These are phyloP conservation scores for Amphiprion ocellaris DNA, from an alignment of 2,113 vertebrate species.

Conservation along the genomic window DNA sequence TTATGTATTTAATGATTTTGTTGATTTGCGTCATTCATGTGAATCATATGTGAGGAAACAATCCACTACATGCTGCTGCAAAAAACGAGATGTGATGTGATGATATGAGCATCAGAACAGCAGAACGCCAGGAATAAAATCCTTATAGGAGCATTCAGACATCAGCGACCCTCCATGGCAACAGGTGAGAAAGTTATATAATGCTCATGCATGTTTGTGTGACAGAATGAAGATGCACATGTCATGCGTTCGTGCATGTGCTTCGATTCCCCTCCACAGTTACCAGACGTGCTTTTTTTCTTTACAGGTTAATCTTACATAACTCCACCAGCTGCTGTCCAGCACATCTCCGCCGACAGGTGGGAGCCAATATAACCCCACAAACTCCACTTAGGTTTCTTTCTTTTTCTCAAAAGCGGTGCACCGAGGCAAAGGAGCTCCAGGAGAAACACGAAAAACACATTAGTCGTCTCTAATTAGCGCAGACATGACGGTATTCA, in stretches of 20 bases:
- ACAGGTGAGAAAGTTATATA: conserved; percentile 8
- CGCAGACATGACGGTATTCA: conserved; percentile 25
- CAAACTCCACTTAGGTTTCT: conserved; percentile 26
- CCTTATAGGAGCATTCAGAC: not conserved
- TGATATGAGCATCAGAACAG: no score
- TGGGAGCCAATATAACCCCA: conserved; percentile 9
- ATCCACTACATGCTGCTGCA: no score
- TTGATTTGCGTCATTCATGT: no score
- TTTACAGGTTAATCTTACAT: not conserved
- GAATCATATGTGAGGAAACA: no score
- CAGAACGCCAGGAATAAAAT: not conserved
- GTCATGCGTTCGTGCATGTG: conserved; percentile 12
- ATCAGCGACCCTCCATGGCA: conserved; percentile 6
- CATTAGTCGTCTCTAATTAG: conserved; percentile 63
- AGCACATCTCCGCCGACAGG: conserved; percentile 8
- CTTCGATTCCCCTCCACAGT: not conserved
- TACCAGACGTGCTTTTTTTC: conserved; percentile 4
- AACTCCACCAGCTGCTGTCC: conserved; percentile 34
- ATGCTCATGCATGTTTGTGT: not conserved
- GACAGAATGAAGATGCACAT: not conserved
- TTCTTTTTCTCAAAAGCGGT: conserved; percentile 27
- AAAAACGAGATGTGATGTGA: no score
- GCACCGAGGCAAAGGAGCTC: conserved; percentile 2
- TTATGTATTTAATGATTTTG: no score
- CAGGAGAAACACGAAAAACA: conserved; percentile 46